phyloP scores from a whole-genome alignment of 1,140 invertebrate species.

The Popillia japonica region DNA sequence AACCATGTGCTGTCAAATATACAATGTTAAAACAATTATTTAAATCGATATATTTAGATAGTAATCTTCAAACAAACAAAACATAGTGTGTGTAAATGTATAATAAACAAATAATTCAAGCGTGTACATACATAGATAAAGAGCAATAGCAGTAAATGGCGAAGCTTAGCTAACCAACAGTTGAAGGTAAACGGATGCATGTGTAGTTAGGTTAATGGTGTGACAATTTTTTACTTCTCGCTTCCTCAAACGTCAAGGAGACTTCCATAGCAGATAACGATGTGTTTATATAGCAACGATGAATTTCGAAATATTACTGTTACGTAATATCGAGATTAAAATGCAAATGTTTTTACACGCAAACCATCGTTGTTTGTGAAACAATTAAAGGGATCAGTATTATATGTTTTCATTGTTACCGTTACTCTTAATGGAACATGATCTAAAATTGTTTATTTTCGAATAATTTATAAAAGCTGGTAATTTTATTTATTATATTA shows the following conservation, averaged over 20 bases:
- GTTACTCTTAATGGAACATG: not conserved
- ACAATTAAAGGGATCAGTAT: not conserved
- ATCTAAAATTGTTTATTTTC: not conserved
- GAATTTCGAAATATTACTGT: not conserved
- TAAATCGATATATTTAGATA: not conserved
- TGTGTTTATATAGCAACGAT: not conserved
- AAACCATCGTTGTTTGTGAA: not conserved
- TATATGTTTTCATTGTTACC: not conserved
- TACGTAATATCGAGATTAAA: not conserved
- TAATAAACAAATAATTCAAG: constrained; percentile 2
- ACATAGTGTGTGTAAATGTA: not conserved
- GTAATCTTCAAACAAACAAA: not conserved
- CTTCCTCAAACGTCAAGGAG: constrained; percentile 2
- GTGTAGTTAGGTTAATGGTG: not conserved
- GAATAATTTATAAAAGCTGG: not conserved
- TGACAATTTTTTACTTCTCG: not conserved
- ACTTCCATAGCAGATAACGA: not conserved
- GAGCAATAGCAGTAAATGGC: not conserved
- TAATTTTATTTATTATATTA: not conserved
- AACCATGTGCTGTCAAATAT: not conserved
- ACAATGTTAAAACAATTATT: not conserved
- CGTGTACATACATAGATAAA: constrained; percentile 15
- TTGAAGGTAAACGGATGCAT: not conserved
- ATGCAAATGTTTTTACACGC: not conserved
- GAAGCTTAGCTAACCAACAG: not conserved